These are phyloP conservation scores for Cosmia trapezina DNA, from an alignment of 2,888 invertebrate species.

Conservation along the genomic window DNA sequence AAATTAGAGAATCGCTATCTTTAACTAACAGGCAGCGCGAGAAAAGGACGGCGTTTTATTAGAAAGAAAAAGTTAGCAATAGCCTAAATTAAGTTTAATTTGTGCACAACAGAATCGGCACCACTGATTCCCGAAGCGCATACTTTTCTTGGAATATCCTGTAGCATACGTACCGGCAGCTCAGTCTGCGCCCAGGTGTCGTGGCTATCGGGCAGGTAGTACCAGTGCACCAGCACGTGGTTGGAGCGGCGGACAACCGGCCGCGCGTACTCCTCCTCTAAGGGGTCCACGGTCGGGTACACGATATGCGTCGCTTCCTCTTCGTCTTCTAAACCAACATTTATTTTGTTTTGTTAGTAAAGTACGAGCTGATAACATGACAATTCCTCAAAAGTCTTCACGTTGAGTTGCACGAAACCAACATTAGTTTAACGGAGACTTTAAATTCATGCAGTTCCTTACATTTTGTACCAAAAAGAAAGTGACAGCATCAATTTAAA, in stretches of 20 bases:
- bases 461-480: too few relatives aligned
- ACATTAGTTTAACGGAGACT: too few relatives aligned
- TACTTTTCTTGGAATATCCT: neutral
- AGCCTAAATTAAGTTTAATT: too few relatives aligned
- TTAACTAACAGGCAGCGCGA: too few relatives aligned
- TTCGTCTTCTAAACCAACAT: conserved; percentile 91
- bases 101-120: too few relatives aligned
- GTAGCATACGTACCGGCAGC: conserved; percentile 77
- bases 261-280: conserved; percentile 97
- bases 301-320: conserved; percentile 98
- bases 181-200: conserved; percentile 94
- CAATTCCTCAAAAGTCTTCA: neutral
- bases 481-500: too few relatives aligned
- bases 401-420: too few relatives aligned
- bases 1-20: too few relatives aligned
- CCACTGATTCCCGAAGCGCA: neutral
- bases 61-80: too few relatives aligned
- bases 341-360: neutral
- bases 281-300: conserved; percentile 95
- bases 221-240: conserved; percentile 97
- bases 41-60: too few relatives aligned
- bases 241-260: conserved; percentile 95
- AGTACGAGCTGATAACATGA: neutral
- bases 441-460: too few relatives aligned
- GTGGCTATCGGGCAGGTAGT: conserved; percentile 98